Conservation (phyloP, 2,113 vertebrate genomes). For the Pseudonaja textilis region DNA sequence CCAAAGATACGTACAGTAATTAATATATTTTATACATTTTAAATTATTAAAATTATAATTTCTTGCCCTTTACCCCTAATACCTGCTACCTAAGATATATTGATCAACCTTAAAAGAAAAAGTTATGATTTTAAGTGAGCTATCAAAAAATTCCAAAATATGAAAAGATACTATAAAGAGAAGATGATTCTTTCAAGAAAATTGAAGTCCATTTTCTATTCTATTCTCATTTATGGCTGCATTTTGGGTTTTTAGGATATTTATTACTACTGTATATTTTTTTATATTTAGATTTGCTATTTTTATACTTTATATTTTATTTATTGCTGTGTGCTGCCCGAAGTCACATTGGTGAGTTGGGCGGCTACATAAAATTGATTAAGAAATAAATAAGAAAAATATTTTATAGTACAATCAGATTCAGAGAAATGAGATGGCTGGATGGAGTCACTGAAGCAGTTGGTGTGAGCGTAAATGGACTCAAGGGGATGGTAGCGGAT, state of each 20-base stretch:
- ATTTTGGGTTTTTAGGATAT: neutral
- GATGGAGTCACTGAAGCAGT: too few species aligned
- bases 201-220: neutral
- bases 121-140: neutral
- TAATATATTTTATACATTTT: neutral
- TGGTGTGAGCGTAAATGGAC: too few species aligned
- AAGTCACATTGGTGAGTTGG: neutral
- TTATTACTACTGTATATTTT: neutral
- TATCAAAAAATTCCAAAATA: neutral
- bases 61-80: neutral
- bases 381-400: constrained; percentile 48
- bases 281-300: neutral
- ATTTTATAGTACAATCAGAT: constrained; percentile 48
- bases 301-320: neutral
- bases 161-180: neutral
- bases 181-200: neutral
- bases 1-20: neutral
- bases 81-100: neutral
- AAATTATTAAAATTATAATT: neutral
- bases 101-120: neutral
- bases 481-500: too few species aligned
- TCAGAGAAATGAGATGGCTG: too few species aligned
- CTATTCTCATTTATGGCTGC: neutral
- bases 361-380: neutral
- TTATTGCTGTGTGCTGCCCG: neutral